Base-by-base conservation (phyloP, 2,113 vertebrate species). In the Onychorhynchus coronatus region DNA sequence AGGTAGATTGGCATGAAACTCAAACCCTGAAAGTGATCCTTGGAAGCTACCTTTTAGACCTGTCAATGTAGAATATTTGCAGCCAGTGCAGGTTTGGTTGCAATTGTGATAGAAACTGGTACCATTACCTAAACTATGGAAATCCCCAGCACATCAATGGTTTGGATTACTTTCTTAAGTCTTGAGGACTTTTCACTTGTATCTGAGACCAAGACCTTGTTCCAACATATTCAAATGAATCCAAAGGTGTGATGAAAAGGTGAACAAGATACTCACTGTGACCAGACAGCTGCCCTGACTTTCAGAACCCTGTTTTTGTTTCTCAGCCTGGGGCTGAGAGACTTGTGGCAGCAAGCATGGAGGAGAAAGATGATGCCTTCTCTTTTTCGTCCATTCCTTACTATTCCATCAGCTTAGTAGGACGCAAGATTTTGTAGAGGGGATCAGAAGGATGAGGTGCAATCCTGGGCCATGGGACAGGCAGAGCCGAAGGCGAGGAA, bases 401-500 rank as follows among this genome's bases (percentile, higher is more conserved):
- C 28, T 56, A 5, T 33, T 52, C 22, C 33, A 44, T 50, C 66
- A 63, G 42, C 66, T 85, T 41, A 27, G 35, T 35, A 0, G 0
- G 37, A 62, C n/a, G 30, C 10, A 39, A 71, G 22, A 21, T 42
- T 86, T 53, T 72, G 39, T 14, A 47, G 66, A 47, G 33, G 72
- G 25, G 67, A 68, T 37, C 27, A 14, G 55, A 75, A 72, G 56
- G 46, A 61, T 7, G 39, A 88, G 47, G 18, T 31, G n/a, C 39
- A 88, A 2, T 50, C 37, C 41, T 35, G 56, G 50, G 47, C 31
- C 3, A 0, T 35, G 61, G 61, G 63, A 68, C 70, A 84, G 72
- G 31, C 77, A 74, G 47, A 80, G 33, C 31, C 0, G 0, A 37
- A 62, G 42, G 49, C 0, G 0, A 78, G 74, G 75, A 53, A 74